These are phyloP conservation scores for Lysandra bellargus DNA, from an alignment of 2,888 invertebrate species.

Conservation along the genomic window DNA sequence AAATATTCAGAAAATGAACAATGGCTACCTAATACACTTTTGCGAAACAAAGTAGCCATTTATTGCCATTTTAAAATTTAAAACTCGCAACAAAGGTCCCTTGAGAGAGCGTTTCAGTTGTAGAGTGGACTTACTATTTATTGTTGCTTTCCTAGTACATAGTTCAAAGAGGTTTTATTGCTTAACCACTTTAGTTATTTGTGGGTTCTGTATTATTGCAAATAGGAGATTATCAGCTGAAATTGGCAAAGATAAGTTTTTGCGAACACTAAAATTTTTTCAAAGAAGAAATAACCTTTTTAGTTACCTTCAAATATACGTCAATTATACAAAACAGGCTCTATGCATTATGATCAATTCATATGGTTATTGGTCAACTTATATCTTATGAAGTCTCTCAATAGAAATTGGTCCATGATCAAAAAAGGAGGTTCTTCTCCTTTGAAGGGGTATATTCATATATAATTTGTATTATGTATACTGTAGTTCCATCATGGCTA, in stretches of 20 bases:
- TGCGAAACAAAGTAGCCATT: slow-evolving; percentile 5
- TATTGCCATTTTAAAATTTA: slow-evolving; percentile 7
- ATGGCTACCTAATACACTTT: background rate
- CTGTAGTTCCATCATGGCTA: too few relatives aligned
- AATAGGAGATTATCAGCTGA: background rate
- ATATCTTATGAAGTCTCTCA: too few relatives aligned
- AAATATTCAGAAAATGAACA: background rate
- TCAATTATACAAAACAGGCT: too few relatives aligned
- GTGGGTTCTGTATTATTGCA: slow-evolving; percentile 1
- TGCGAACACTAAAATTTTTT: background rate
- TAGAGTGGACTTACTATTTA: slow-evolving; percentile 12
- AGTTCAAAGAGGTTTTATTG: slow-evolving; percentile 7
- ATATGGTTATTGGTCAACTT: too few relatives aligned
- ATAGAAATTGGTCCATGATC: too few relatives aligned
- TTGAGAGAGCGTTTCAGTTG: slow-evolving; percentile 19
- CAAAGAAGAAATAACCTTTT: background rate
- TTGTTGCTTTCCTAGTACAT: slow-evolving; percentile 11
- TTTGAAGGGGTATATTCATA: too few relatives aligned
- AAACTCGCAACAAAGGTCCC: slow-evolving; percentile 1
- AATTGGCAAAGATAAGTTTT: background rate
- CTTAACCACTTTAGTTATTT: background rate
- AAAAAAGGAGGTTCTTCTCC: too few relatives aligned
- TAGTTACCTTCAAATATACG: too few relatives aligned
- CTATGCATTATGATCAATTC: too few relatives aligned
- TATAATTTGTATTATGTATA: too few relatives aligned